Conservation (phyloP, 2,888 invertebrate genomes). For the Cacoxenus indagator region DNA sequence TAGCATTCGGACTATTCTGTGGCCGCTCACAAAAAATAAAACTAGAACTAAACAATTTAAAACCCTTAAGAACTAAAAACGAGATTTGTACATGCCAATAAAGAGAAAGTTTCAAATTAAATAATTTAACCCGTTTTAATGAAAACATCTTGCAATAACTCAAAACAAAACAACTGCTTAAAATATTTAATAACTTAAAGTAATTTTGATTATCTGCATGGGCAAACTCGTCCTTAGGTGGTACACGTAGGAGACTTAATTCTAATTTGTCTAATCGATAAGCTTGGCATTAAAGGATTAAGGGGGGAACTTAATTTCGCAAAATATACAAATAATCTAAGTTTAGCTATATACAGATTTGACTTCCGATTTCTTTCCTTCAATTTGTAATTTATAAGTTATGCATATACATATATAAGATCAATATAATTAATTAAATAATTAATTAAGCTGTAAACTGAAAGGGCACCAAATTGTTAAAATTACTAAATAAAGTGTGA, state of each 20-base stretch:
- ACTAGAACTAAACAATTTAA: background rate
- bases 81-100: conserved; percentile 46
- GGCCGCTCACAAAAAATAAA: conserved; percentile 34
- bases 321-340: conserved; percentile 36
- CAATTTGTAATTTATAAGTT: conserved; percentile 47
- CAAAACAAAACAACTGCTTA: conserved; percentile 53
- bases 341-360: conserved; percentile 56
- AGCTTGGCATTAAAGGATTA: conserved; percentile 33
- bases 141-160: conserved; percentile 34
- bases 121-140: conserved; percentile 38
- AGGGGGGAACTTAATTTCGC: conserved; percentile 8
- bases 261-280: conserved; percentile 3
- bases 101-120: conserved; percentile 33
- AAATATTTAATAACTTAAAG: conserved; percentile 63
- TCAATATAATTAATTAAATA: conserved; percentile 24
- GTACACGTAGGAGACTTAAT: conserved; percentile 42
- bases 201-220: conserved; percentile 65
- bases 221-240: conserved; percentile 52
- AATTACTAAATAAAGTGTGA: conserved; percentile 38
- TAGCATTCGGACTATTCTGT: too few relatives aligned
- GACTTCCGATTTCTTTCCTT: conserved; percentile 46
- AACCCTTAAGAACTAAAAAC: conserved; percentile 38
- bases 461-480: conserved; percentile 60
- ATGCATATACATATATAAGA: conserved; percentile 27
- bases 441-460: background rate